A percentile compares a stretch with the other conserved stretches of the same genome.
Evolutionary conservation across 1,140 invertebrate species (phyloP).

Genomic region (Drosophila murphyi): DNA sequence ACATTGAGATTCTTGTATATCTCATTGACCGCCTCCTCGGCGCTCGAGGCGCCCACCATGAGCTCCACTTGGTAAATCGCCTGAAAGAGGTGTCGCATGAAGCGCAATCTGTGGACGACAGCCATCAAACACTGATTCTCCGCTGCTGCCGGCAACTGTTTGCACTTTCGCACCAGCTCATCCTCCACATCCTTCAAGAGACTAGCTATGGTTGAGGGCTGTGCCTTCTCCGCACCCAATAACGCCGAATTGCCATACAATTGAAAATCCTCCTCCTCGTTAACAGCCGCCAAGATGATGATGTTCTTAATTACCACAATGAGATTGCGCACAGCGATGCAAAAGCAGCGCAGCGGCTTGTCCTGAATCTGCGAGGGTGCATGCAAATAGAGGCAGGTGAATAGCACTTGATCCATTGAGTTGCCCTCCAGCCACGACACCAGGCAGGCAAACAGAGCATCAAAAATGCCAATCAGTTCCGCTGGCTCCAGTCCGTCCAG

Average conservation of each 20-base stretch:
- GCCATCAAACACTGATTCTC: constrained; percentile 85
- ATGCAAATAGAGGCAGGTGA: constrained; percentile 98
- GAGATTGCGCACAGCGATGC: constrained; percentile 94
- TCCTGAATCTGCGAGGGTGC: constrained; percentile 94
- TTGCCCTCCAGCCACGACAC: constrained; percentile 98
- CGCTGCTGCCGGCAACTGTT: constrained; percentile 86
- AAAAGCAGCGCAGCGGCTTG: constrained; percentile 93
- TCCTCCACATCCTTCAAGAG: constrained; percentile 97
- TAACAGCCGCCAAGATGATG: constrained; percentile 94
- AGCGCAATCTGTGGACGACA: constrained; percentile 92
- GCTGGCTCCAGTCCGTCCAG: constrained; percentile 89
- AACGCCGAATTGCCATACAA: constrained; percentile 95
- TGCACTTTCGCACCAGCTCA: constrained; percentile 91
- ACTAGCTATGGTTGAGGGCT: constrained; percentile 91
- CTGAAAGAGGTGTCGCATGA: constrained; percentile 94
- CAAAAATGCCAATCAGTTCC: constrained; percentile 95
- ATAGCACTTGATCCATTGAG: constrained; percentile 98
- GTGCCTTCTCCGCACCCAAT: constrained; percentile 92
- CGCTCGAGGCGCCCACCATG: constrained; percentile 85
- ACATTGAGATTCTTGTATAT: constrained; percentile 88
- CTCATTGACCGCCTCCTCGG: constrained; percentile 87
- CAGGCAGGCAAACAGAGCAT: constrained; percentile 95
- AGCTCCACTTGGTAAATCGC: constrained; percentile 89
- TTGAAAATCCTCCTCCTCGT: constrained; percentile 98
- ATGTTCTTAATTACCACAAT: constrained; percentile 96